Percentiles rank a stretch among this genome's conserved stretches.
phyloP scores from a whole-genome alignment of 2,113 vertebrate species.

The Chionomys nivalis region DNA sequence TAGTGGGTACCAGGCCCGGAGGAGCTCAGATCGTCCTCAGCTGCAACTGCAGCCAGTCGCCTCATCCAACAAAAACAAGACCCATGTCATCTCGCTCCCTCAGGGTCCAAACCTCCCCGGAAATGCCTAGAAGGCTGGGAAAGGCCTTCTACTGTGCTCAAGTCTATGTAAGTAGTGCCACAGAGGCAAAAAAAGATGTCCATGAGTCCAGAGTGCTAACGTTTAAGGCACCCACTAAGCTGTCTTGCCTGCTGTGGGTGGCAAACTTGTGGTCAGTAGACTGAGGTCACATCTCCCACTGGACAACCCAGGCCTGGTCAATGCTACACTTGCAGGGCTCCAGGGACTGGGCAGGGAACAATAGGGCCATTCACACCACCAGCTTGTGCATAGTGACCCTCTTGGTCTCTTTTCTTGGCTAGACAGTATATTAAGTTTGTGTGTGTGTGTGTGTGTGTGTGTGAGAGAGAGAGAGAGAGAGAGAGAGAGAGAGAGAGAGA shows the following conservation, averaged over 20 bases:
- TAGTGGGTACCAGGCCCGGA: neutral
- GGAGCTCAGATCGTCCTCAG: neutral
- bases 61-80: neutral
- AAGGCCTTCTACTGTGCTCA: neutral
- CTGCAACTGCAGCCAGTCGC: neutral
- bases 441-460: neutral
- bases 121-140: neutral
- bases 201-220: neutral
- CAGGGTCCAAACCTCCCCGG: neutral
- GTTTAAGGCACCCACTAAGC: neutral
- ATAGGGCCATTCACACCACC: conserved; percentile 70
- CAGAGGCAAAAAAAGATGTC: neutral
- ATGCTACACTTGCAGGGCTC: conserved; percentile 49
- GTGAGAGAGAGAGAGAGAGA: neutral
- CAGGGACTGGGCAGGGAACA: conserved; percentile 56
- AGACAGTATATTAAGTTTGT: neutral
- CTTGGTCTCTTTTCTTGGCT: conserved; percentile 43
- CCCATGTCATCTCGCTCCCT: neutral
- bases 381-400: neutral
- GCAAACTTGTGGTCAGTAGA: conserved; percentile 39
- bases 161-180: neutral
- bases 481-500: neutral
- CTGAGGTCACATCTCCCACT: conserved; percentile 53
- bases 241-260: neutral
- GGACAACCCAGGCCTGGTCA: conserved; percentile 52